Conservation (phyloP, 1,140 invertebrate species). For the Lucilia cuprina region DNA sequence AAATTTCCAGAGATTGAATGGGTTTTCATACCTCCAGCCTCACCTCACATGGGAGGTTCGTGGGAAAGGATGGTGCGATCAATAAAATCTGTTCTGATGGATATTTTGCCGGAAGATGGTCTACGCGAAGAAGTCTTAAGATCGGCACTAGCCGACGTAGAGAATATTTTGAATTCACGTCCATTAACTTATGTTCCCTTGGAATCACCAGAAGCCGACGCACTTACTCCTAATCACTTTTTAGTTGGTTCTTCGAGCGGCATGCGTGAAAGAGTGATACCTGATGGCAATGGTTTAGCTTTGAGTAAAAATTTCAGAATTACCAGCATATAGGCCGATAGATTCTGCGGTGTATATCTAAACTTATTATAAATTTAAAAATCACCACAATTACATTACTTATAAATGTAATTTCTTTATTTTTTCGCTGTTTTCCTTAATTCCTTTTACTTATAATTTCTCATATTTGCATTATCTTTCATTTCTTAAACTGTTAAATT, state of each 20-base stretch:
- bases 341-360: no score
- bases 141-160: neutral
- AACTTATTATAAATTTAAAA: no score
- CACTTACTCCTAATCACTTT: conserved; percentile 6
- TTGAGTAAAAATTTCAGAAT: neutral
- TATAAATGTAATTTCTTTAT: no score
- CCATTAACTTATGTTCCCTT: neutral
- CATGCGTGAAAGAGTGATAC: neutral
- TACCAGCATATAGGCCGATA: neutral
- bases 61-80: conserved; percentile 43
- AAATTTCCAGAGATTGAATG: conserved; percentile 39
- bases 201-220: neutral
- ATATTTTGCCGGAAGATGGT: neutral
- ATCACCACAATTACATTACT: no score
- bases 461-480: no score
- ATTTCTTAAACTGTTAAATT: no score
- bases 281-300: neutral
- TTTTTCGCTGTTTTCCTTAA: no score
- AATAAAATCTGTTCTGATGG: conserved; percentile 28
- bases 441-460: no score
- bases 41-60: conserved; percentile 45
- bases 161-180: neutral
- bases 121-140: neutral
- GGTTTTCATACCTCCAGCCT: conserved; percentile 43
- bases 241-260: neutral